phyloP scores from a whole-genome alignment of 2,113 vertebrate genomes.

The Lepus europaeus region DNA sequence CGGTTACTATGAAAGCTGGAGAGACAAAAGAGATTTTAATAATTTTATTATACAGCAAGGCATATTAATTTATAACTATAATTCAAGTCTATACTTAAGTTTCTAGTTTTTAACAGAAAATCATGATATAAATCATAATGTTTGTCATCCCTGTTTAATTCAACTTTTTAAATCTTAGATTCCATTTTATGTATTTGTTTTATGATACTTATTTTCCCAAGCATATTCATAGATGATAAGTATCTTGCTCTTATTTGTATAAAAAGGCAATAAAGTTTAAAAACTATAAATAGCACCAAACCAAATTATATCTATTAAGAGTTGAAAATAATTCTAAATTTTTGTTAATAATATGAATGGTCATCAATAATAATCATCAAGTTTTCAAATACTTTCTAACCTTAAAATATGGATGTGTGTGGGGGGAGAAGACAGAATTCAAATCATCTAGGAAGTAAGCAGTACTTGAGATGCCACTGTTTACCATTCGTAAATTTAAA shows the following conservation, averaged over 20 bases:
- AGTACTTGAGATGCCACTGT: constrained; percentile 13
- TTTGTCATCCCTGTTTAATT: not conserved
- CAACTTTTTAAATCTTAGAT: not conserved
- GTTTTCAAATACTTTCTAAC: not conserved
- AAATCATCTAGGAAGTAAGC: constrained; percentile 38
- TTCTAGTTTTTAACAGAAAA: constrained; percentile 61
- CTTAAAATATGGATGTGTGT: not conserved
- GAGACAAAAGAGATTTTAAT: constrained; percentile 72
- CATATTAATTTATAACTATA: constrained; percentile 54
- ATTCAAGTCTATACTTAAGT: constrained; percentile 27
- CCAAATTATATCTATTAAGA: constrained; percentile 9
- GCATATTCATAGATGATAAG: not conserved
- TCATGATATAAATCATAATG: constrained; percentile 18
- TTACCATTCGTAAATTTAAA: constrained; percentile 46
- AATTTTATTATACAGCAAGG: constrained; percentile 47
- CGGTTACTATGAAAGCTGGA: constrained; percentile 94
- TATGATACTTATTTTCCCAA: constrained; percentile 12
- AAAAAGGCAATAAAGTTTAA: constrained; percentile 43
- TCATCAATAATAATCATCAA: not conserved
- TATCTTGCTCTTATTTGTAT: not conserved
- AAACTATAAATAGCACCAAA: not conserved
- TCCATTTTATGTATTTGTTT: constrained; percentile 40
- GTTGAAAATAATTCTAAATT: constrained; percentile 36
- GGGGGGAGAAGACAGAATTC: not conserved
- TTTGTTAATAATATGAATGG: constrained; percentile 18